These are phyloP conservation scores for Lophura nycthemera DNA, from an alignment of 2,113 vertebrate genomes.

Conservation along the genomic window DNA sequence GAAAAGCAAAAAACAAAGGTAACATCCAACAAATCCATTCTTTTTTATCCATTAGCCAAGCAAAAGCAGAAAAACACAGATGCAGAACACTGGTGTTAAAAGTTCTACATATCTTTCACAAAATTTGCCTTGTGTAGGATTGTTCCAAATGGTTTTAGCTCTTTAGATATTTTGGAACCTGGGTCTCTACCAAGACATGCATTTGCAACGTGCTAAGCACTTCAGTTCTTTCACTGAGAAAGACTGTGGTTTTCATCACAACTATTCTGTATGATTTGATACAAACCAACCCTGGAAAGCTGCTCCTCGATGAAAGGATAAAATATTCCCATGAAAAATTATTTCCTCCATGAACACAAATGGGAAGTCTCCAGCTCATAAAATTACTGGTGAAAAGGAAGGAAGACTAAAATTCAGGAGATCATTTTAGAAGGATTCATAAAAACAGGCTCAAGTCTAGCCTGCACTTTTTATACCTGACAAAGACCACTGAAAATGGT, in stretches of 20 bases:
- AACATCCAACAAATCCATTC: neutral
- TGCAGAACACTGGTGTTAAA: neutral
- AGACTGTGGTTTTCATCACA: conserved; percentile 29
- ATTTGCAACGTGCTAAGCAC: neutral
- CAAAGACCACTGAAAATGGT: neutral
- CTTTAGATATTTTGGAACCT: conserved; percentile 12
- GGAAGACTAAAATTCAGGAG: neutral
- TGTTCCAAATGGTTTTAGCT: neutral
- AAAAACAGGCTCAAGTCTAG: neutral
- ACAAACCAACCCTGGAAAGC: conserved; percentile 39
- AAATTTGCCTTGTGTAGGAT: neutral
- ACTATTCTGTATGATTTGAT: conserved; percentile 25
- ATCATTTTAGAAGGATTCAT: neutral
- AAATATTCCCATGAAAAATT: conserved; percentile 45
- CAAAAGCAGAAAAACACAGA: neutral
- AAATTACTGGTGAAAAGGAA: neutral
- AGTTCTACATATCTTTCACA: neutral
- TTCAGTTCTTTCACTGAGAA: neutral
- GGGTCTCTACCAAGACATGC: neutral
- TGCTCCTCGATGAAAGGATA: neutral
- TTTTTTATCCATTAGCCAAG: conserved; percentile 5
- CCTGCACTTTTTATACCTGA: neutral
- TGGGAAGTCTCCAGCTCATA: conserved; percentile 26
- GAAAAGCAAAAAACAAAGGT: too few species aligned
- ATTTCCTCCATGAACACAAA: conserved; percentile 47